These are phyloP conservation scores for Chloroceryle inda DNA, from an alignment of 2,797 vertebrate genomes.

Conservation along the genomic window DNA sequence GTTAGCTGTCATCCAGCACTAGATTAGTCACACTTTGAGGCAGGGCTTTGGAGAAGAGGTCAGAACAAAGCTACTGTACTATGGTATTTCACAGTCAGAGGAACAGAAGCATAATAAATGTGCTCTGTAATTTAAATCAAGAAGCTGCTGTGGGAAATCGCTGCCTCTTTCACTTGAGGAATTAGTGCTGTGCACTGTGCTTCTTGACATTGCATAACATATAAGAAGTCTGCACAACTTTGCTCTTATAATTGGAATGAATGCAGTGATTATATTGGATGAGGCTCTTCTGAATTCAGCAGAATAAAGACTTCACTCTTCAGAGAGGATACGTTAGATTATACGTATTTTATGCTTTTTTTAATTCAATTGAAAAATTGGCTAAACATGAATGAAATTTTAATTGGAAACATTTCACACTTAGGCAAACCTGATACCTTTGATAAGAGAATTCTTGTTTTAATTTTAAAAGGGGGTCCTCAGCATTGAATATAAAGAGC, in stretches of 20 bases:
- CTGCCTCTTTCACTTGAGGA: constrained; percentile 87
- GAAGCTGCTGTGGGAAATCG: constrained; percentile 87
- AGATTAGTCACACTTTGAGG: constrained; percentile 90
- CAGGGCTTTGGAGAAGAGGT: constrained; percentile 86
- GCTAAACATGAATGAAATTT: constrained; percentile 86
- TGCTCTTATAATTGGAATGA: constrained; percentile 86
- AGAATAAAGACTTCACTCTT: constrained; percentile 83
- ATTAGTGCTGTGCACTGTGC: constrained; percentile 81
- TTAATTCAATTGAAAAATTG: constrained; percentile 87
- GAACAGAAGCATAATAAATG: constrained; percentile 88
- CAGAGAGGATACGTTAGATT: constrained; percentile 82
- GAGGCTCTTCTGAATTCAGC: constrained; percentile 82
- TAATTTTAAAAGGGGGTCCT: constrained; percentile 65
- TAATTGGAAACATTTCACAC: constrained; percentile 85
- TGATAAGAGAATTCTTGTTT: constrained; percentile 78
- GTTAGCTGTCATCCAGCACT: constrained; percentile 87
- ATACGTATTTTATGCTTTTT: constrained; percentile 84
- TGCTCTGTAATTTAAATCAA: constrained; percentile 91
- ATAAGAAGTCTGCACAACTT: constrained; percentile 83
- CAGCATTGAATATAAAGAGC: constrained; percentile 44
- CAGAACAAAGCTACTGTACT: constrained; percentile 89
- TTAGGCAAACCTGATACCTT: constrained; percentile 78
- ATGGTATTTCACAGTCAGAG: constrained; percentile 88
- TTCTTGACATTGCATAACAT: constrained; percentile 82
- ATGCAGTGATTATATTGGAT: constrained; percentile 85